phyloP scores from a whole-genome alignment of 2,113 vertebrate genomes.

The Falco punctatus region DNA sequence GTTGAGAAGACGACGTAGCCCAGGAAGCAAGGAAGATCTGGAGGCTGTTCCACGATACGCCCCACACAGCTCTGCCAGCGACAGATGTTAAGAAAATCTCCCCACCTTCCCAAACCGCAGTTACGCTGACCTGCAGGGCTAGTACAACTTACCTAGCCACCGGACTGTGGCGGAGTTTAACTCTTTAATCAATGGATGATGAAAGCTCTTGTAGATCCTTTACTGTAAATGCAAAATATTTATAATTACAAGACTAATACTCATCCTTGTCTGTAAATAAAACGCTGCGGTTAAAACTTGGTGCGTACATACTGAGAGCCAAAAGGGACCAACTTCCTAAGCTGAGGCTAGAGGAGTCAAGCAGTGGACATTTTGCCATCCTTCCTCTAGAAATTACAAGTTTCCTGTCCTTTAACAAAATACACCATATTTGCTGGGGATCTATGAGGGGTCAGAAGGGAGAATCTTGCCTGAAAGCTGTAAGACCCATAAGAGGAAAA shows the following conservation, averaged over 20 bases:
- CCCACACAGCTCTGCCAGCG: neutral
- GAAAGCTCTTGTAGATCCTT: neutral
- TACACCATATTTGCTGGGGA: neutral
- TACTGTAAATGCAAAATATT: slow-evolving; percentile 57
- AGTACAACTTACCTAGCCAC: neutral
- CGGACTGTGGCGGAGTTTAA: neutral
- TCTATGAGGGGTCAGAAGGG: neutral
- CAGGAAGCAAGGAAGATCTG: neutral
- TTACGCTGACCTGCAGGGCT: neutral
- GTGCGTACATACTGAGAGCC: neutral
- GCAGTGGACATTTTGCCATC: neutral
- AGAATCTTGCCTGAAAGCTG: neutral
- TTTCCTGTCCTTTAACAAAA: neutral
- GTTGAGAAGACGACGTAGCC: neutral
- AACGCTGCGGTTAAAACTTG: neutral
- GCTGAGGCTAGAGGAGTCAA: neutral
- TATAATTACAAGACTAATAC: slow-evolving; percentile 7
- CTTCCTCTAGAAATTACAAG: neutral
- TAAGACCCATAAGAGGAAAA: neutral
- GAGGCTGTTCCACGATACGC: neutral
- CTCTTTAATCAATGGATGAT: neutral
- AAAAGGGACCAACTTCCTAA: neutral
- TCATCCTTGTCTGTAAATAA: neutral
- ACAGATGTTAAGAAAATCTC: neutral
- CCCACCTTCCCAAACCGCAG: neutral